These are phyloP conservation scores for Cheilosia variabilis DNA, from an alignment of 2,888 invertebrate species.

Conservation along the genomic window DNA sequence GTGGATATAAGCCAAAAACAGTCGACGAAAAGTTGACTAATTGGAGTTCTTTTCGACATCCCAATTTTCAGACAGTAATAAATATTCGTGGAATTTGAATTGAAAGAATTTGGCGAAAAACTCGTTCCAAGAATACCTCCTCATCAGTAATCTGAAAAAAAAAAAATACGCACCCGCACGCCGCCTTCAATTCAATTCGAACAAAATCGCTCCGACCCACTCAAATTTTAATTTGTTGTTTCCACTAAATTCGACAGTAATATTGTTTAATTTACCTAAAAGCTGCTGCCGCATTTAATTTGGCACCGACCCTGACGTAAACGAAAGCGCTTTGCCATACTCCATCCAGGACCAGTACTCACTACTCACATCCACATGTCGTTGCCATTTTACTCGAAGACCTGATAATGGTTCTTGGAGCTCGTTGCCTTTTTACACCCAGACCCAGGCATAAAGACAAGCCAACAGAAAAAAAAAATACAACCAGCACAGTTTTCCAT, in stretches of 20 bases:
- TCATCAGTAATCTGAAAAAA: no score
- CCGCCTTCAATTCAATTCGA: no score
- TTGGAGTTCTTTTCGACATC: no score
- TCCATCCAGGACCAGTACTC: neutral
- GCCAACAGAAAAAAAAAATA: conserved; percentile 11
- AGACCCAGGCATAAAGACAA: neutral
- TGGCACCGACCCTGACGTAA: conserved; percentile 39
- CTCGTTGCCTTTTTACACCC: neutral
- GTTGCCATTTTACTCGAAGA: conserved; percentile 6
- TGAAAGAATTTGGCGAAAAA: no score
- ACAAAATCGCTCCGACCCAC: no score
- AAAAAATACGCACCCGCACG: no score
- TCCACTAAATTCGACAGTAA: conserved; percentile 26
- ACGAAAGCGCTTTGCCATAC: conserved; percentile 13
- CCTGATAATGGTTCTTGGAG: conserved; percentile 1
- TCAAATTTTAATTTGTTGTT: conserved; percentile 5
- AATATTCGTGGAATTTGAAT: no score
- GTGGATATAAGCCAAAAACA: no score
- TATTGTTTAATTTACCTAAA: conserved; percentile 65
- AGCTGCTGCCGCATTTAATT: conserved; percentile 65
- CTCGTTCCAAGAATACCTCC: no score
- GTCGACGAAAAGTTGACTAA: no score
- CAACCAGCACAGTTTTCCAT: conserved; percentile 32
- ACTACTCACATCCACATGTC: conserved; percentile 1
- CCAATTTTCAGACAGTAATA: no score